Conservation (phyloP, 2,797 vertebrate species). For the Microtus obscurus region DNA sequence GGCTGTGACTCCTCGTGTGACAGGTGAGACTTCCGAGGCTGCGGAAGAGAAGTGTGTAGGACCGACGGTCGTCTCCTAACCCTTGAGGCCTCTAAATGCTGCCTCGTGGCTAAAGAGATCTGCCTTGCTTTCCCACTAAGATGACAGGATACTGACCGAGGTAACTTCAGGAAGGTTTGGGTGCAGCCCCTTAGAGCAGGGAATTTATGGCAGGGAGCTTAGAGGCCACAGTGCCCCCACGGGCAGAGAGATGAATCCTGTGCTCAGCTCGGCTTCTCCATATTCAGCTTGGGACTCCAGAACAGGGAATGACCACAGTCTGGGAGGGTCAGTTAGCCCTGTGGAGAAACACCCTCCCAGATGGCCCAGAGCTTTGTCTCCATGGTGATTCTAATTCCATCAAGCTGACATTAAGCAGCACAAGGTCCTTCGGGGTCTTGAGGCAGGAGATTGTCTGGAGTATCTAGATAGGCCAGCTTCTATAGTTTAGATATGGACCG, state of each 20-base stretch:
- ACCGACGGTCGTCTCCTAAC: not conserved
- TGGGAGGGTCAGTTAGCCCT: not conserved
- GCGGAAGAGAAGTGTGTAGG: not conserved
- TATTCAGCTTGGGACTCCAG: not conserved
- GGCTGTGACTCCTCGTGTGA: not conserved
- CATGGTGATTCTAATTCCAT: not conserved
- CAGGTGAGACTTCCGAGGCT: not conserved
- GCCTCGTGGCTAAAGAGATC: not conserved
- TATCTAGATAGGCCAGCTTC: not conserved
- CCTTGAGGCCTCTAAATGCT: no score
- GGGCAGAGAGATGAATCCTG: not conserved
- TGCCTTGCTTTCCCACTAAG: not conserved
- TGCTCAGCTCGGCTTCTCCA: not conserved
- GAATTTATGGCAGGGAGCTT: not conserved
- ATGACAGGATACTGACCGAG: not conserved
- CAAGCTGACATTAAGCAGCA: not conserved
- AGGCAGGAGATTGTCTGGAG: not conserved
- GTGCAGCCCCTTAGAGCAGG: not conserved
- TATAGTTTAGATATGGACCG: not conserved
- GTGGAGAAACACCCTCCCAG: not conserved
- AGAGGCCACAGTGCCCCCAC: not conserved
- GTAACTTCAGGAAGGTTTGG: not conserved
- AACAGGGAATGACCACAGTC: not conserved
- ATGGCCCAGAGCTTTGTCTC: not conserved
- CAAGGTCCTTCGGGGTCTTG: not conserved